Evolutionary conservation across 2,888 invertebrate genomes (phyloP), one percentile per base, ranked within the genome.

Genomic region (Steinernema scapterisci): DNA sequence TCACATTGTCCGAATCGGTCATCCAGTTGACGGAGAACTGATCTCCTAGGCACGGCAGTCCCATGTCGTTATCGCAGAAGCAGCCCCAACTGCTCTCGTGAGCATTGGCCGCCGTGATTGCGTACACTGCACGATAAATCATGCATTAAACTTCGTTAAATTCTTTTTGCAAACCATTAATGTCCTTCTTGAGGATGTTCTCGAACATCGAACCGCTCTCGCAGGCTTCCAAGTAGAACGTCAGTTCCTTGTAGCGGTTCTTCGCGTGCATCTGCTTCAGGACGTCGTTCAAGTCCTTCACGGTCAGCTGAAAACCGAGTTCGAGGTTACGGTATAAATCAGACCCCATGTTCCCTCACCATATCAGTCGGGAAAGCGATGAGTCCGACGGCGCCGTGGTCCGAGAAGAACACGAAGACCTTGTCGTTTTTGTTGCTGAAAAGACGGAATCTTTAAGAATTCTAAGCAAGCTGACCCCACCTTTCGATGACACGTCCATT

Each of bases 171-270:
- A 38, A 9, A 91, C 91, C 89, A 81, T 90, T 89, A 77, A 90
- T 88, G 82, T 90, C 87, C 21, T 88, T 86, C 0, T 90, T 88
- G 38, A 91, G 87, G 13, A 91, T 83, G 38, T 88, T 86, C 48
- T 90, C 88, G 87, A 91, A 91, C 91, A 91, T 91, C 6, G 91
- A 91, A 21, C 91, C 91, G 45, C 91, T 90, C 81, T 91, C 90
- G 86, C 91, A 91, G 1, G 91, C 91, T 86, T 91, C 91, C 74
- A 91, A 84, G 84, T 91, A 91, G 76, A 91, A 86, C 31, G 91
- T 89, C 88, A 91, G 86, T 90, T 91, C 73, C 23, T 73, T 87
- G 84, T 88, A 91, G 78, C 85, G 87, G 70, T 89, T 87, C n/a
- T 88, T 82, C 0, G 82, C 76, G 77, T 89, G 82, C 90, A 91